Evolutionary conservation across 2,888 invertebrate species (phyloP), one percentile per base, ranked within the genome.

Genomic region (Parnassius orleans): DNA sequence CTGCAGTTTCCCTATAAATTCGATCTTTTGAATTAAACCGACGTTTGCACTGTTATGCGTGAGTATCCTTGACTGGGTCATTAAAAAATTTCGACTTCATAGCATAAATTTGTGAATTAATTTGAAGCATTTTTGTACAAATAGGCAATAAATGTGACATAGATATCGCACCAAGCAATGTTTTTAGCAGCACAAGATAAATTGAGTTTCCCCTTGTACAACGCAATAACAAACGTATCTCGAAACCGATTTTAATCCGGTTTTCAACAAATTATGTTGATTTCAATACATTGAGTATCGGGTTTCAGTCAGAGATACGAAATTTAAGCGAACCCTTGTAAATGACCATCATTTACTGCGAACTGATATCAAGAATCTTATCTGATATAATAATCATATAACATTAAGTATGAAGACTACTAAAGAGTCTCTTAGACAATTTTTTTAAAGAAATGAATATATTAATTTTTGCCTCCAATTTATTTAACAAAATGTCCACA

Each of bases 281-380:
- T 53, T 53, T 53, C 50, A 50, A 48, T 53, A 52, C 41, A 2
- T 53, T 33, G 9, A 57, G 48, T 57, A 61, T 57, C 53, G 57
- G 43, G 15, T 57, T 57, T 57, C 62, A 48, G 57, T 14, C 41
- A n/a, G 57, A 43, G 54, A 52, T 12, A 50, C 41, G 15, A 44
- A 55, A 60, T 42, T 44, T 14, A 55, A 60, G n/a, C 9, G 43
- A 14, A 24, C 24, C 44, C n/a, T 51, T 33, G 41, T 53, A 50
- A 50, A 12, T 43, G 19, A 54, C 19, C 48, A 54, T 19, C 46
- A 46, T 48, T 50, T 54, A 43, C 48, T 14, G 54, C 54, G 43
- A 54, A 54, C n/a, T 60, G 12, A 48, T 47, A 42, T 54, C 15
- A 24, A 53, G 19, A 47, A 41, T 19, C 42, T 60, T 48, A 19